Evolutionary conservation across 2,888 invertebrate species (phyloP), one percentile per base, ranked within the genome.

Genomic region (Xylota segnis): DNA sequence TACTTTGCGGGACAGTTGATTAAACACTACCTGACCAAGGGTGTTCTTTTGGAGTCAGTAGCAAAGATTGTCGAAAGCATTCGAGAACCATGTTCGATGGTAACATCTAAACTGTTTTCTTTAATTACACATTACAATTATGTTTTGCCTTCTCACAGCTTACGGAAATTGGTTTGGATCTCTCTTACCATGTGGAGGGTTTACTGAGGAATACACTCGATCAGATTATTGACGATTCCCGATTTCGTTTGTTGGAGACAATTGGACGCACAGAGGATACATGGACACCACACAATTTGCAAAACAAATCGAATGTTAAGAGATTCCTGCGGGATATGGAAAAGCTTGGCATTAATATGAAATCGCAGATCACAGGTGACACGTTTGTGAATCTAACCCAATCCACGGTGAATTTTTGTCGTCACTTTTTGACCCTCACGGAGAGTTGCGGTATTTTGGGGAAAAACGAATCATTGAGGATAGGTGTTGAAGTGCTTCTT

Each of bases 101-200:
- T 90, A 76, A 76, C 16, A 59, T n/a, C 43, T 27, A 40, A 43
- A 47, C 10, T 32, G n/a, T 32, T n/a, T 37, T 7, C 5, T 40
- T 23, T 18, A 6, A 2, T 23, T 40, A 5, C n/a, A 5, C 16
- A 4, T 56, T 56, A 34, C n/a, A 65, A 23, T 3, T 27, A 32
- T 45, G 4, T 18, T 0, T 40, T 34, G 16, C n/a, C 32, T 70
- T n/a, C 29, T 6, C 72, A 34, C 45, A 90, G 88, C 93, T 94
- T 90, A 95, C 94, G 90, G 93, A 95, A 89, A 93, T 95, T 89
- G 99, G 99, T 0, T 94, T 99, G 89, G 99, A 99, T 93, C 93
- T 99, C 78, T 95, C 96, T 87, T 99, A 98, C 92, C 97, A 97
- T 91, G 94, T 99, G 89, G 97, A 98, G 90, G 96, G 97, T 27